Base-by-base conservation (phyloP, 2,113 vertebrate species). In the Morone saxatilis region DNA sequence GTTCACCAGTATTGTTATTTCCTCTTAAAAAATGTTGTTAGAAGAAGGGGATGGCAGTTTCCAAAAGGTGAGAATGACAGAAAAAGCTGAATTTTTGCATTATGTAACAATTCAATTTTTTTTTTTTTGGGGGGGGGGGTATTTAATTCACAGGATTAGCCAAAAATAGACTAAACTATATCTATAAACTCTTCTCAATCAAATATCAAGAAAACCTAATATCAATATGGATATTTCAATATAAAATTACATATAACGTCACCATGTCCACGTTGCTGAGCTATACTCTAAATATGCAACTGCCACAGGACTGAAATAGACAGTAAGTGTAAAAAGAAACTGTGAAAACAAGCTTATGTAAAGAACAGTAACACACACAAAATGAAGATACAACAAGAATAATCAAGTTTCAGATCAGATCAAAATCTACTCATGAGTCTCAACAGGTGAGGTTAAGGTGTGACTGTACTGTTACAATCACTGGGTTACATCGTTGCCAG, bases 381-480 rank as follows among this genome's bases (percentile, higher is more conserved):
- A 20, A 48, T 76, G 43, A 61, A 75, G 63, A 71, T 1, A 6
- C 8, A 67, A 4, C 57, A 65, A 0, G 38, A 72, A 8, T 14
- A 51, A 74, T 77, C 8, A 54, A 19, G 62, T 16, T 61, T 68
- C 8, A 40, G 66, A 59, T 76, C 17, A 38, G 63, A 88, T 70
- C 51, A 17, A 8, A 41, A 76, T 71, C 45, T 66, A 8, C 16
- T 65, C 25, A 31, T 71, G 36, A 80, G 89, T 80, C 79, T 86
- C 45, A 85, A 86, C 80, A 80, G 60, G 25, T 25, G 25, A 25
- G 25, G 81, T 68, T 10, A 9, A 80, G 63, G 71, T 74, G 66
- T 73, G 78, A 78, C 60, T 74, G 19, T n/a, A 20, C 56, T 60
- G 56, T 86, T 65, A 31, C 16, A 70, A 78, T 57, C 57, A 19